Evolutionary conservation across 2,888 invertebrate species (phyloP).

Genomic region (Aleiodes testaceus): DNA sequence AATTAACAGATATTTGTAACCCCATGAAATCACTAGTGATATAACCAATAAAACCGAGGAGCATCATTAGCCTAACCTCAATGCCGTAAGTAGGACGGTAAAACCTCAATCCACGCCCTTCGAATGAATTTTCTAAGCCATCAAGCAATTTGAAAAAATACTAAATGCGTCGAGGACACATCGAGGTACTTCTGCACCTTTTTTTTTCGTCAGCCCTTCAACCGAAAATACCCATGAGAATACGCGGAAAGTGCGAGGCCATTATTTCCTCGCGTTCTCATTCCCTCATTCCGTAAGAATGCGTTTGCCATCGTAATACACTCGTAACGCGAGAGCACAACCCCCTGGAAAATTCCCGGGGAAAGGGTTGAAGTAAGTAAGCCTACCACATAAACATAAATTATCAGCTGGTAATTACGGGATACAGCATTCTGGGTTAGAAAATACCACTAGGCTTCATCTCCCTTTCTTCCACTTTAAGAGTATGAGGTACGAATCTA

Average conservation of each 20-base stretch:
- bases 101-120: neutral
- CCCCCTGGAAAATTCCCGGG: slow-evolving; percentile 43
- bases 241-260: slow-evolving; percentile 36
- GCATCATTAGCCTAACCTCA: slow-evolving; percentile 4
- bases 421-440: slow-evolving; percentile 62
- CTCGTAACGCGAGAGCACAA: slow-evolving; percentile 55
- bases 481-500: slow-evolving; percentile 43
- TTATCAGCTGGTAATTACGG: slow-evolving; percentile 74
- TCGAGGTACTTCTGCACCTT: slow-evolving; percentile 55
- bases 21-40: no score
- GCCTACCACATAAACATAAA: slow-evolving; percentile 72
- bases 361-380: slow-evolving; percentile 69
- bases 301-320: slow-evolving; percentile 66
- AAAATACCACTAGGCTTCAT: slow-evolving; percentile 41
- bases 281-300: slow-evolving; percentile 42
- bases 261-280: slow-evolving; percentile 43
- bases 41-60: slow-evolving; percentile 4
- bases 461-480: slow-evolving; percentile 56
- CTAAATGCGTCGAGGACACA: slow-evolving; percentile 69
- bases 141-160: no score
- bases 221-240: slow-evolving; percentile 31
- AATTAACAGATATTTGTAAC: neutral
- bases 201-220: slow-evolving; percentile 38
- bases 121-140: no score
- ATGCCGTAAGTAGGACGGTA: neutral